Evolutionary conservation across 1,140 invertebrate species (phyloP).

Genomic region (Agrypnia vestita): DNA sequence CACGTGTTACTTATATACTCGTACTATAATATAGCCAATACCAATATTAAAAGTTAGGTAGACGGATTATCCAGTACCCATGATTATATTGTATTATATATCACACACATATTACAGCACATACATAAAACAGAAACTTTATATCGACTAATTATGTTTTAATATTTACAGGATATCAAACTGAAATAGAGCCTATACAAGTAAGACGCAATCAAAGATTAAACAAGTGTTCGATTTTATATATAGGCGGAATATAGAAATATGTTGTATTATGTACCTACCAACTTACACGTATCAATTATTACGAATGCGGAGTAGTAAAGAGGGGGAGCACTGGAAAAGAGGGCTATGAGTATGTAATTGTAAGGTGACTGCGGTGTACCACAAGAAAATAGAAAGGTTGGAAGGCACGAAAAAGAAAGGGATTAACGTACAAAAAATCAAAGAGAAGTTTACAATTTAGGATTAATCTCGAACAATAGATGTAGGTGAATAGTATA

Average conservation of each 20-base stretch:
- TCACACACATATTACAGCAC: too few species aligned
- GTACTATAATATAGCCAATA: too few species aligned
- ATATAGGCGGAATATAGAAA: background rate
- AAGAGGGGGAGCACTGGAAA: background rate
- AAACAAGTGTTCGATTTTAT: too few species aligned
- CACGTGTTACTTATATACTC: too few species aligned
- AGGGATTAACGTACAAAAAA: background rate
- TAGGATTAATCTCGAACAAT: background rate
- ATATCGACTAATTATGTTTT: too few species aligned
- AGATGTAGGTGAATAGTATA: background rate
- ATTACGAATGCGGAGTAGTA: background rate
- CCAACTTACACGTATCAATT: constrained; percentile 3
- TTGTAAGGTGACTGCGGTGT: constrained; percentile 2
- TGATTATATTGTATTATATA: too few species aligned
- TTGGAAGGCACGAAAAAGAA: background rate
- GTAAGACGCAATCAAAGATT: too few species aligned
- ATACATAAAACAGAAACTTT: too few species aligned
- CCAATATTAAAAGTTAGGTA: too few species aligned
- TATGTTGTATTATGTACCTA: background rate
- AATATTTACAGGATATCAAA: too few species aligned
- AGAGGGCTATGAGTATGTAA: background rate
- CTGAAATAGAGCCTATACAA: too few species aligned
- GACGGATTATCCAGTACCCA: too few species aligned
- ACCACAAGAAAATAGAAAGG: constrained; percentile 22
- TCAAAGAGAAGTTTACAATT: background rate